Base-by-base conservation (phyloP, 2,797 vertebrate genomes). In the Brachyalestes nurse region DNA sequence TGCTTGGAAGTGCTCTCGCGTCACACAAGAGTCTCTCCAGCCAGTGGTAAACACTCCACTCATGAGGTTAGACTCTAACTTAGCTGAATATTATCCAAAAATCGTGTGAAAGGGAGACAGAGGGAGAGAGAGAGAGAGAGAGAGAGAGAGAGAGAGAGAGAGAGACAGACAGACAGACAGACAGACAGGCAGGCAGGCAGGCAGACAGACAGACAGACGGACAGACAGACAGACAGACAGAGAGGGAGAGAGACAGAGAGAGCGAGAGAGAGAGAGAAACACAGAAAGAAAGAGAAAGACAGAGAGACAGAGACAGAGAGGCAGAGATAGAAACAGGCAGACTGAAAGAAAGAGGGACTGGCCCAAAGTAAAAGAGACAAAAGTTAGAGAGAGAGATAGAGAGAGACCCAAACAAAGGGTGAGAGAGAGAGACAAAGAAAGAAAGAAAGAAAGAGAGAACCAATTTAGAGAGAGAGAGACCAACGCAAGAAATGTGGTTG, bases 41-140 rank as follows among this genome's bases (percentile, higher is more conserved):
- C 28, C 72, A 65, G 66, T 65, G 72, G 57, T 84, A 81, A 84
- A 84, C 79, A 81, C 64, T 81, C 72, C 64, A 81, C 38, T 70
- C 64, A 64, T 71, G 71, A 64, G 23, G 58, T 23, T 28, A 28
- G 47, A 71, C 47, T 71, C 49, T 53, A 13, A 53, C 47, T 71
- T 71, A 19, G 23, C 13, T 19, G 49, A 71, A 47, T 53, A 47
- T 1, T 71, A 28, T 71, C 45, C 47, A 49, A 25, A 71, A 71
- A 69, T 70, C 67, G 51, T 23, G 42, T 4, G 61, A 62, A 12
- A 4, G 25, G 2, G 21, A 62, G 21, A 34, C 6, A 58, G n/a
- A 61, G 58, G 13, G 23, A 61, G 21, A 61, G 21, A 61, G 58
- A 28, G 23, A 61, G 58, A 61, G 23, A 61, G 21, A 61, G 21